Evolutionary conservation across 2,888 invertebrate species (phyloP), one percentile per base, ranked within the genome.

Genomic region (Limnephilus auricula): DNA sequence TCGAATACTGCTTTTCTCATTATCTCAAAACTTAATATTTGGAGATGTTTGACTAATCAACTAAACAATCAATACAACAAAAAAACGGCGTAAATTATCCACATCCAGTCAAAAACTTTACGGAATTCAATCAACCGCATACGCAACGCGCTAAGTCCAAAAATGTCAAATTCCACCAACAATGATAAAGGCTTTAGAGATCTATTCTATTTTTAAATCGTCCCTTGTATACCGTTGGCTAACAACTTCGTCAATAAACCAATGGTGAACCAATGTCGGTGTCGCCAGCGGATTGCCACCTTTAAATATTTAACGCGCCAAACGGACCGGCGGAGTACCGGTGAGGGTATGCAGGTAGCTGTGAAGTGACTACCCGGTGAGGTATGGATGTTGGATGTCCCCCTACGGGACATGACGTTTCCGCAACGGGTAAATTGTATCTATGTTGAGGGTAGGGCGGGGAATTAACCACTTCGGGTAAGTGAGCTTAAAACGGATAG

Each of bases 311-410:
- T 95, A 94, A 96, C 95, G 94, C 15, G 93, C 94, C 94, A 95
- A 96, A 96, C 96, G 95, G 96, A 95, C 95, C 95, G 96, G 95
- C 95, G 96, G 95, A 96, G 96, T 96, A 37, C 31, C 45, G 10
- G 45, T 31, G 45, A 50, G 86, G 86, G 50, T 32, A 31, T 30
- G 40, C 65, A n/a, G 65, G 65, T 65, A 65, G 65, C 65, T 1
- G 25, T 65, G 65, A 25, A 65, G 65, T 65, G 25, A 65, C 25
- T 65, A 65, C 25, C 9, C 9, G 65, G 65, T 65, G 65, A n/a
- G 65, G 65, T 65, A n/a, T 65, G 25, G 65, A 65, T 65, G 65
- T 65, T 65, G 65, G 65, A 65, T 65, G 2, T 65, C 65, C 65
- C 65, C 65, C 65, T 65, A 25, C 65, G 65, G 65, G 65, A 65